phyloP scores from a whole-genome alignment of 2,113 vertebrate species.

The Zapus hudsonius region DNA sequence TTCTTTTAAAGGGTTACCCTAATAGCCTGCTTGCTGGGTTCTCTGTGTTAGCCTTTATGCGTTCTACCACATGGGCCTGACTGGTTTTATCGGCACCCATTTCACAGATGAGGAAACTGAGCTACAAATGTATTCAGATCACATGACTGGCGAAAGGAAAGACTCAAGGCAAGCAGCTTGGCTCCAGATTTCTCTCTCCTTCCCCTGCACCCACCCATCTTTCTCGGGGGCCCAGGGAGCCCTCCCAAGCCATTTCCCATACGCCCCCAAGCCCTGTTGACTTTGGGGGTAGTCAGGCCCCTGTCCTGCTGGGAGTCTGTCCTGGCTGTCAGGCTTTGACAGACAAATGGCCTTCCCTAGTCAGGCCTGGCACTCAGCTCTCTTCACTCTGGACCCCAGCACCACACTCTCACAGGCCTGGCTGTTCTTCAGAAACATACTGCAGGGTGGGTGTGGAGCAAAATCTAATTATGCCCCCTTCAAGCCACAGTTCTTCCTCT shows the following conservation, averaged over 20 bases:
- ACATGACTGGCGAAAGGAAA: neutral
- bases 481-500: constrained; percentile 34
- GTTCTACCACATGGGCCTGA: no score
- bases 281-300: neutral
- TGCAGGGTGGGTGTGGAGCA: constrained; percentile 49
- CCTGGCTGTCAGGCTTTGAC: constrained; percentile 60
- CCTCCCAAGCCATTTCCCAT: neutral
- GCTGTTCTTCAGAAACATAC: constrained; percentile 72
- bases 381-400: constrained; percentile 63
- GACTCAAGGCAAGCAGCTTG: neutral
- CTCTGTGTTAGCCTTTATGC: neutral
- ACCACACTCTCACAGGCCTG: constrained; percentile 63
- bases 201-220: neutral
- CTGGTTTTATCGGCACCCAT: neutral
- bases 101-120: constrained; percentile 27
- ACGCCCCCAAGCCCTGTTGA: constrained; percentile 30
- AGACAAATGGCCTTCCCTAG: constrained; percentile 64
- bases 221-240: neutral
- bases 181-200: neutral
- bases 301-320: constrained; percentile 67
- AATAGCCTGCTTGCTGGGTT: neutral
- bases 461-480: constrained; percentile 76
- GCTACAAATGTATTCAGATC: neutral
- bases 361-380: constrained; percentile 60
- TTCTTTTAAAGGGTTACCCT: neutral